A percentile compares a stretch with the other conserved stretches of the same genome.
These are phyloP conservation scores for Thryonomys swinderianus DNA, from an alignment of 2,113 vertebrate species.

Conservation along the genomic window DNA sequence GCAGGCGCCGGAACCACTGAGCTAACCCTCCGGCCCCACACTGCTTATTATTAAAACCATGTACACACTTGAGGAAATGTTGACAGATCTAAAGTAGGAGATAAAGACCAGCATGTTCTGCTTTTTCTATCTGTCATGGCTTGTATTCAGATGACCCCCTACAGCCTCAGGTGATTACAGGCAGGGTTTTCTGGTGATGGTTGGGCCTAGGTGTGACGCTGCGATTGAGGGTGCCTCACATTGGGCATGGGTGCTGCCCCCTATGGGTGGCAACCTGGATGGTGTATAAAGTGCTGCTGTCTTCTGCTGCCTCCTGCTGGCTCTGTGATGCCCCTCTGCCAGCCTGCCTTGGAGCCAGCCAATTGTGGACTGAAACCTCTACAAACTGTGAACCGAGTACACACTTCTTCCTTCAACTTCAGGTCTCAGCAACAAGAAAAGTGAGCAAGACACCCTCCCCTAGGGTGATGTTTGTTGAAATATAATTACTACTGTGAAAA, in stretches of 20 bases:
- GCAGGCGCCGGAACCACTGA: no score
- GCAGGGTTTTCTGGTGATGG: neutral
- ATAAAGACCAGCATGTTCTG: neutral
- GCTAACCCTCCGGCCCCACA: no score
- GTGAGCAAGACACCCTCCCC: neutral
- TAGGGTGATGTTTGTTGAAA: fast-evolving
- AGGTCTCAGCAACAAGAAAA: neutral
- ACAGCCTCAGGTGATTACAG: neutral
- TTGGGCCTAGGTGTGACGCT: neutral
- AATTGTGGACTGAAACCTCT: neutral
- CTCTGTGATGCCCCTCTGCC: neutral
- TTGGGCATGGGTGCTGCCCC: neutral
- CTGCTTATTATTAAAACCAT: neutral
- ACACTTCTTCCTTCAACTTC: neutral
- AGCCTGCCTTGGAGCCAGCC: neutral
- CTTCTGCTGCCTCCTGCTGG: neutral
- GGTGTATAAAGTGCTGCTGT: neutral
- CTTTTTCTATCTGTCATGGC: neutral
- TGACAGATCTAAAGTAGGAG: neutral
- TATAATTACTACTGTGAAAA: fast-evolving
- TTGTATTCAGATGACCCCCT: neutral
- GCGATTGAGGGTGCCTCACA: neutral
- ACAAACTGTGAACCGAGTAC: neutral
- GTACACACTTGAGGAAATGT: fast-evolving
- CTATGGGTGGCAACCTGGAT: neutral